Evolutionary conservation across 2,888 invertebrate species (phyloP).

Genomic region (Cistogaster globosa): DNA sequence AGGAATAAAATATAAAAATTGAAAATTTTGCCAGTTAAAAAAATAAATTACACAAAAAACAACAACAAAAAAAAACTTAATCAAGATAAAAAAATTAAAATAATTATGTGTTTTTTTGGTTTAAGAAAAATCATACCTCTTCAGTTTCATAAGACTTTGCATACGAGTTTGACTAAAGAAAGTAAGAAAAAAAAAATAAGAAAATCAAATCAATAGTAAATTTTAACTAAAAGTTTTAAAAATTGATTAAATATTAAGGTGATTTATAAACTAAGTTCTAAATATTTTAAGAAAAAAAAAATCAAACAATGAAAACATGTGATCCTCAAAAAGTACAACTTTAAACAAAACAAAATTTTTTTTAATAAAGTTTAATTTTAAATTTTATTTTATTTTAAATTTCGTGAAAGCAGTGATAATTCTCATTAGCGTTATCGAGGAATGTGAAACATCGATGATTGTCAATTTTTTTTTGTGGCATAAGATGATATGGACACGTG

Average conservation of each 20-base stretch:
- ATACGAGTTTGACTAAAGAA: slow-evolving; percentile 77
- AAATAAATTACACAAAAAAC: slow-evolving; percentile 33
- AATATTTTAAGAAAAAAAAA: neutral
- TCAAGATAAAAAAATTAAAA: slow-evolving; percentile 56
- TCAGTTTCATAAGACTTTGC: slow-evolving; percentile 74
- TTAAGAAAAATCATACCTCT: slow-evolving; percentile 78
- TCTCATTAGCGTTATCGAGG: no score
- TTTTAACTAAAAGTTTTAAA: slow-evolving; percentile 71
- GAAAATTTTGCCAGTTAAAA: slow-evolving; percentile 30
- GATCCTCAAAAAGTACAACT: neutral
- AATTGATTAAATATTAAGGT: neutral
- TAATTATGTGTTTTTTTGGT: slow-evolving; percentile 11
- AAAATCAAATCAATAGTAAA: slow-evolving; percentile 63
- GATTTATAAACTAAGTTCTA: slow-evolving; percentile 27
- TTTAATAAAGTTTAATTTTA: no score
- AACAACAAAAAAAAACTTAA: slow-evolving; percentile 40
- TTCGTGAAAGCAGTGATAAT: no score
- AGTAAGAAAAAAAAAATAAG: slow-evolving; percentile 75
- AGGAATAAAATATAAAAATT: neutral
- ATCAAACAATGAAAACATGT: neutral
- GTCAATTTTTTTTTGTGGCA: no score
- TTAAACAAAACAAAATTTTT: no score
- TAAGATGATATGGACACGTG: no score
- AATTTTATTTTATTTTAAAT: no score
- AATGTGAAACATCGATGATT: no score